Conservation (phyloP, 2,797 vertebrate genomes). For the Pangasius djambal region DNA sequence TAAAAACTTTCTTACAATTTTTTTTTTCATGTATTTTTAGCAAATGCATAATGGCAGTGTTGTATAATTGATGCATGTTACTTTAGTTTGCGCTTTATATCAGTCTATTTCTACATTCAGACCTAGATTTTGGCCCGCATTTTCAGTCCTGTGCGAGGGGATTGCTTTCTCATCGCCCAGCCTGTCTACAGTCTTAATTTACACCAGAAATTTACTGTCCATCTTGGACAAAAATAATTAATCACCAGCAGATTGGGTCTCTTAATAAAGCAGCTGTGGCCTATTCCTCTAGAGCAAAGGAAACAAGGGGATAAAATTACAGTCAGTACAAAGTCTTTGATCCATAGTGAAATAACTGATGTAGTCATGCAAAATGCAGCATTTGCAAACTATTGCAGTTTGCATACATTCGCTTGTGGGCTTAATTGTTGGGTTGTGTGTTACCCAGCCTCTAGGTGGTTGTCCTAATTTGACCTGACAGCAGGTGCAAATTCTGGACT, state of each 20-base stretch:
- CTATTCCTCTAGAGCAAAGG: slow-evolving; percentile 33
- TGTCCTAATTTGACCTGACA: slow-evolving; percentile 41
- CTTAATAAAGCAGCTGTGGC: slow-evolving; percentile 58
- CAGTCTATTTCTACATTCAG: neutral
- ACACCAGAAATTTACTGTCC: slow-evolving; percentile 42
- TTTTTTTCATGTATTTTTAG: neutral
- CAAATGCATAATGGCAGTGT: neutral
- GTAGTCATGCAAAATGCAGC: slow-evolving; percentile 23
- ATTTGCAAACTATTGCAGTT: slow-evolving; percentile 15
- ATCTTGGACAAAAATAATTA: slow-evolving; percentile 55
- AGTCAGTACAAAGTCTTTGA: slow-evolving; percentile 8
- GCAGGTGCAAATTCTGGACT: slow-evolving; percentile 32
- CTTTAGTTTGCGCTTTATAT: neutral
- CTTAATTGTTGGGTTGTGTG: slow-evolving; percentile 42
- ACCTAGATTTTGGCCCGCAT: neutral
- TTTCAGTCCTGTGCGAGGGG: neutral
- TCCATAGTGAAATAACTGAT: slow-evolving; percentile 15
- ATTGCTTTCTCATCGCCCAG: slow-evolving; percentile 25
- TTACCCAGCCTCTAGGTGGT: neutral
- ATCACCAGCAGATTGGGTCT: slow-evolving; percentile 53
- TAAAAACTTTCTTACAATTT: neutral
- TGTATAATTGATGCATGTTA: slow-evolving; percentile 16
- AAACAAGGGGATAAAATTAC: slow-evolving; percentile 47
- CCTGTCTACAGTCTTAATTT: slow-evolving; percentile 36
- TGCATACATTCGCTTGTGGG: slow-evolving; percentile 30